Evolutionary conservation across 2,797 vertebrate genomes (phyloP), one percentile per base, ranked within the genome.

Genomic region (Danio kyathit): DNA sequence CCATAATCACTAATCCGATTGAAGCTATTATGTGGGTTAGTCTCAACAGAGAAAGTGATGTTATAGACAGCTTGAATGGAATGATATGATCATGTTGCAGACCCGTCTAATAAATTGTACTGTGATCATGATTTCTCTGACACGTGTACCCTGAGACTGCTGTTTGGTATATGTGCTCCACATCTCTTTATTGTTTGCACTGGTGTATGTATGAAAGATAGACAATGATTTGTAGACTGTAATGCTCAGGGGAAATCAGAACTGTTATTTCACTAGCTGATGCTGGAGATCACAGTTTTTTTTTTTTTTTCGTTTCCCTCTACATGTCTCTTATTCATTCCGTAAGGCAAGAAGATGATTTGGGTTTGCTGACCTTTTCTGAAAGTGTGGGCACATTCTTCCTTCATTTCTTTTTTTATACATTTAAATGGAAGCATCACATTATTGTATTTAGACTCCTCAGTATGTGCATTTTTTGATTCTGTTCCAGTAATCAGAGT

Each of bases 241-340:
- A n/a, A 56, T 44, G 40, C 74, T 29, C 74, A 5, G 14, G 61
- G 61, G 74, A 66, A 76, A 76, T 76, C 74, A 66, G 5, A 21
- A 2, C 13, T 16, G 61, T 56, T 66, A 52, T 56, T 76, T 76
- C 61, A 66, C 29, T 21, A 56, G 52, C 49, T 65, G 60, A 41
- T 52, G 48, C 46, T 54, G 38, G 12, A 66, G 40, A 29, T 52
- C 13, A 4, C 49, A 54, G 12, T 43, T 1, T 76, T 76, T 17
- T 1, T 76, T 76, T 17, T 51, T 12, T 29, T n/a, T 61, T 2
- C 21, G 16, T 7, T 40, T 4, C n/a, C 11, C 7, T 75, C 59
- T 14, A 41, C 61, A 75, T 63, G 17, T 64, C 49, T 44, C 17
- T 46, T 7, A 5, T 49, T 64, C 48, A 43, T 6, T 54, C 67